These are phyloP conservation scores for Conus ventricosus DNA, from an alignment of 1,140 invertebrate genomes.

Conservation along the genomic window DNA sequence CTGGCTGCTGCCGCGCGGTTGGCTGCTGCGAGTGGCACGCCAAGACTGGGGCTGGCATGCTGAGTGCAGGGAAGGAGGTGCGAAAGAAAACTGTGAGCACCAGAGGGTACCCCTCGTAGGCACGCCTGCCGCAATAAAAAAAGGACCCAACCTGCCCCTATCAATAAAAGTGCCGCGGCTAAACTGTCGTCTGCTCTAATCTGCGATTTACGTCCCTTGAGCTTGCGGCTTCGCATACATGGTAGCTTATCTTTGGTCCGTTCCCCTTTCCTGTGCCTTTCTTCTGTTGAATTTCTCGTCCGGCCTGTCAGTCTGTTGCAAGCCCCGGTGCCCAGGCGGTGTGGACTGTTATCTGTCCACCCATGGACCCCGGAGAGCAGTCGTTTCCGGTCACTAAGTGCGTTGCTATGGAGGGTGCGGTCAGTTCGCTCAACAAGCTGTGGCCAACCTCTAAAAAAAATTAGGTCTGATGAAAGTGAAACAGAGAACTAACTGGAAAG, in stretches of 20 bases:
- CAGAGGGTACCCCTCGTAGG: not conserved
- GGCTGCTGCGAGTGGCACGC: not conserved
- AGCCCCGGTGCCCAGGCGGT: not conserved
- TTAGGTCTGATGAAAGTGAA: too few relatives aligned
- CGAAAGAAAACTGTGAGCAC: not conserved
- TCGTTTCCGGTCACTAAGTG: too few relatives aligned
- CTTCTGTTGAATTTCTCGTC: not conserved
- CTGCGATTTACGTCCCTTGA: constrained; percentile 2
- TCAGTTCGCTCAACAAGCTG: too few relatives aligned
- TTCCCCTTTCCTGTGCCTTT: not conserved
- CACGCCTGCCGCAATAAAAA: not conserved
- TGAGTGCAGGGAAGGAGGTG: not conserved
- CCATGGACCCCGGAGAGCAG: not conserved
- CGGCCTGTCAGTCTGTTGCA: not conserved
- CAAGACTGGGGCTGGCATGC: not conserved
- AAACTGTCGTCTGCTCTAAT: constrained; percentile 10
- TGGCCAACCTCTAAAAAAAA: too few relatives aligned
- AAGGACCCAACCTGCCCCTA: not conserved
- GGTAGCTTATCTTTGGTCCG: not conserved
- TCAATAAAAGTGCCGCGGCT: not conserved
- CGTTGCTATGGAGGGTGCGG: too few relatives aligned
- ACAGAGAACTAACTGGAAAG: too few relatives aligned
- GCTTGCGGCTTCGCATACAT: not conserved
- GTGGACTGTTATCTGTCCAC: not conserved
- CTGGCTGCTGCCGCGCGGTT: not conserved